Base-by-base conservation (phyloP, 2,888 invertebrate species). In the Enoplolaimus lenunculus region DNA sequence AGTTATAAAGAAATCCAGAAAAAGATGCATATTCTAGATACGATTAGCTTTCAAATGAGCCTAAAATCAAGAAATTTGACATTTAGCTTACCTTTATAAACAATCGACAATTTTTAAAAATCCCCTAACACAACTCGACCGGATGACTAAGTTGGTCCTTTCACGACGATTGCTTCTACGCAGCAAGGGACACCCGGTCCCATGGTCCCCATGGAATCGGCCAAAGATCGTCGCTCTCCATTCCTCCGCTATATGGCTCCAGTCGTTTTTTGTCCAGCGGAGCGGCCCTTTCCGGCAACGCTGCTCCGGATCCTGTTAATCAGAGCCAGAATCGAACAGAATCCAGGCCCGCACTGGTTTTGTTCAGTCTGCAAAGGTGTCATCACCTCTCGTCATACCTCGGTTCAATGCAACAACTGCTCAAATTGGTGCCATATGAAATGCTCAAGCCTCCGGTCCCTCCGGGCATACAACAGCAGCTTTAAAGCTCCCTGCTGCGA, bases 371-470 rank as follows among this genome's bases (percentile, higher is more conserved):
- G 57, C 57, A 57, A 57, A 16, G n/a, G n/a, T 21, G 57, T 21
- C 16, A n/a, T 57, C n/a, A 57, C 57, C n/a, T n/a, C 16, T 16
- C 16, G 57, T 21, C 57, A 57, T 57, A 57, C 57, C 16, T 57
- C 57, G 16, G 57, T 57, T 57, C 57, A 57, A 16, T 57, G 57
- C 57, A 57, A 16, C 57, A 57, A 57, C 57, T 57, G 57, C 57
- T 16, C 16, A 16, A 57, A 57, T 21, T 57, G 57, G 57, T n/a
- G 16, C 57, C 57, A n/a, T 57, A 57, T 57, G 16, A 57, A 57
- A 57, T 57, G 57, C 57, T 57, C 57, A n/a, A n/a, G 57, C 57
- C 57, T 57, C n/a, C n/a, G n/a, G n/a, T n/a, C n/a, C n/a, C n/a
- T n/a, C 16, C 57, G 57, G 16, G 16, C 57, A 16, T 21, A 21